phyloP scores from a whole-genome alignment of 2,797 vertebrate species.

The Falco berigora region DNA sequence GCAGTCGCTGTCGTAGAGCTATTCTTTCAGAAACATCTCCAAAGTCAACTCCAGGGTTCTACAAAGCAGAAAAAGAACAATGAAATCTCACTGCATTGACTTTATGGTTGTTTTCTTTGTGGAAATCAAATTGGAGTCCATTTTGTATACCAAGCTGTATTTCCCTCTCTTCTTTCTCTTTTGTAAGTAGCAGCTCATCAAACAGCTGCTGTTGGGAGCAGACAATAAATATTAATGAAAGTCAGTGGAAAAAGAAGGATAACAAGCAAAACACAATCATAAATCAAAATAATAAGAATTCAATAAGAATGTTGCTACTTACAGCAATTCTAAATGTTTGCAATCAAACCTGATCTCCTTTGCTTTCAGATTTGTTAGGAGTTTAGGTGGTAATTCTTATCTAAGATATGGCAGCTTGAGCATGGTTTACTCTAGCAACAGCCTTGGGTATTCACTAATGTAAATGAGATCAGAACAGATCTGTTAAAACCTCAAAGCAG shows the following conservation, averaged over 20 bases:
- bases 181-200: conserved; percentile 1
- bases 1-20: conserved; percentile 87
- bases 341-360: background rate
- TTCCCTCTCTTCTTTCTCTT: background rate
- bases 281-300: conserved; percentile 5
- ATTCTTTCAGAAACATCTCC: conserved; percentile 92
- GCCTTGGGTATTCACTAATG: background rate
- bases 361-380: background rate
- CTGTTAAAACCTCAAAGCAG: conserved; percentile 6
- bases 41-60: conserved; percentile 97
- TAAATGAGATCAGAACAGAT: background rate
- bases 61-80: background rate
- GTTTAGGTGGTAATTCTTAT: background rate
- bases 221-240: conserved; percentile 51
- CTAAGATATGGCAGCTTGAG: background rate
- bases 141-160: background rate
- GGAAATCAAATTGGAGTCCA: background rate
- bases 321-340: conserved; percentile 1
- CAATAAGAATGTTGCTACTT: background rate
- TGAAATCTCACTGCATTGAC: background rate
- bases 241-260: background rate
- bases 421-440: background rate
- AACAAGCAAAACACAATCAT: background rate
- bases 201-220: background rate
- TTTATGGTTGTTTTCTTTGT: background rate